Conservation (phyloP, 2,888 invertebrate genomes). For the Conus canariensis region DNA sequence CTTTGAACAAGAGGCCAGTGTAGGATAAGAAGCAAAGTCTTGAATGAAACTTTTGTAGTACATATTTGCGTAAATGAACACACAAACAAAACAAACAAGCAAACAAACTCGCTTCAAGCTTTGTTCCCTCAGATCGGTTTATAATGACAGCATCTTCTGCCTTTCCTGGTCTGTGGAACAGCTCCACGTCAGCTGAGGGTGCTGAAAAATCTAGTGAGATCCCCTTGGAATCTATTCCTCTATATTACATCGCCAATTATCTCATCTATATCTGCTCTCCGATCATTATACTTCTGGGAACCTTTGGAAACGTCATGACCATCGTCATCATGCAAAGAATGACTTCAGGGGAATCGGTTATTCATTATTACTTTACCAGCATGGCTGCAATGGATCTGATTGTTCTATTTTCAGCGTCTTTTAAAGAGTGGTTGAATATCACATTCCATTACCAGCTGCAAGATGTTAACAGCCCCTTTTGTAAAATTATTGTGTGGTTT, state of each 20-base stretch:
- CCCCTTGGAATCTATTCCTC: neutral
- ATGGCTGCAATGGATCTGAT: neutral
- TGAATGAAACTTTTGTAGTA: no score
- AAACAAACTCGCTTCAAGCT: neutral
- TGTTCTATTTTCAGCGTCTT: neutral
- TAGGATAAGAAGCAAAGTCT: no score
- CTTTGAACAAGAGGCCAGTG: no score
- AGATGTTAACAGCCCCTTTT: neutral
- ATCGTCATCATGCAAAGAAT: slow-evolving; percentile 17
- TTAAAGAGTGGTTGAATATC: neutral
- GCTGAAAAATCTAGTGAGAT: neutral
- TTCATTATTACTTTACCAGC: neutral
- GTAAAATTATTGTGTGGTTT: neutral
- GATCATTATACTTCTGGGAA: neutral
- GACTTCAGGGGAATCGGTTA: neutral
- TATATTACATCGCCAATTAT: slow-evolving; percentile 12
- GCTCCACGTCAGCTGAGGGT: neutral
- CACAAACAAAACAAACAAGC: neutral
- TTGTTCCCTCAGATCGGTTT: neutral
- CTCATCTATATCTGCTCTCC: neutral
- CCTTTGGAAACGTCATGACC: slow-evolving; percentile 27
- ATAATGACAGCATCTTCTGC: neutral
- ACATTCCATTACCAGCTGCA: neutral
- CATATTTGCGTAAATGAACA: no score
- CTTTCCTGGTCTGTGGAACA: neutral